Base-by-base conservation (phyloP, 2,113 vertebrate species). In the Heterotis niloticus region DNA sequence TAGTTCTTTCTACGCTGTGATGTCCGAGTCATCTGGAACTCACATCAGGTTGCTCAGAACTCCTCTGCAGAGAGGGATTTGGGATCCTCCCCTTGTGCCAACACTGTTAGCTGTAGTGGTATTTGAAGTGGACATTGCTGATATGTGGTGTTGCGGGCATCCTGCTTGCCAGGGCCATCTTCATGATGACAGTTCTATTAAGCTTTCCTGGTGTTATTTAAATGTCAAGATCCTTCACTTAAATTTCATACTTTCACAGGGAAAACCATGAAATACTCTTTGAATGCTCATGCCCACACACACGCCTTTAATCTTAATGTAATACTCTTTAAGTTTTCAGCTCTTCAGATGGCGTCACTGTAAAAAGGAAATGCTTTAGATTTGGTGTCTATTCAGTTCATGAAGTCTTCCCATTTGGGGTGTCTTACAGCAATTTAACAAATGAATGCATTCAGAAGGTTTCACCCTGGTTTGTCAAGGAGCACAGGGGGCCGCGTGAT, bases 281-380 rank as follows among this genome's bases (percentile, higher is more conserved):
- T 24, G 56, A 56, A 18, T n/a, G 14, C 64, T 10, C 64, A 65
- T 62, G 14, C 64, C 64, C n/a, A 65, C 56, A 24, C 56, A 24
- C 23, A n/a, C 54, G 57, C 71, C n/a, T 74, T 57, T 74, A n/a
- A 74, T 74, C 24, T 73, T 34, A 73, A 73, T 52, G n/a, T 70
- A 23, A 17, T 5, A 59, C 57, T 18, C 23, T 29, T 59, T 57
- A 56, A 59, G 71, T 13, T 1, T 59, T 74, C 54, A 14, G 16
- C 10, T 70, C 34, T 70, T 70, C 16, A 17, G 17, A 44, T 44
- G 34, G 34, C 7, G 34, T 44, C 34, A 44, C 34, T 44, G 34
- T 4, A 44, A 44, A 44, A 2, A 44, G 68, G 20, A 14, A 20
- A 24, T 51, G 23, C 44, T 72, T 72, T 70, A 26, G 34, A 51